Evolutionary conservation across 2,797 vertebrate species (phyloP), one percentile per base, ranked within the genome.

Genomic region (Hyperoplus lanceolatus): DNA sequence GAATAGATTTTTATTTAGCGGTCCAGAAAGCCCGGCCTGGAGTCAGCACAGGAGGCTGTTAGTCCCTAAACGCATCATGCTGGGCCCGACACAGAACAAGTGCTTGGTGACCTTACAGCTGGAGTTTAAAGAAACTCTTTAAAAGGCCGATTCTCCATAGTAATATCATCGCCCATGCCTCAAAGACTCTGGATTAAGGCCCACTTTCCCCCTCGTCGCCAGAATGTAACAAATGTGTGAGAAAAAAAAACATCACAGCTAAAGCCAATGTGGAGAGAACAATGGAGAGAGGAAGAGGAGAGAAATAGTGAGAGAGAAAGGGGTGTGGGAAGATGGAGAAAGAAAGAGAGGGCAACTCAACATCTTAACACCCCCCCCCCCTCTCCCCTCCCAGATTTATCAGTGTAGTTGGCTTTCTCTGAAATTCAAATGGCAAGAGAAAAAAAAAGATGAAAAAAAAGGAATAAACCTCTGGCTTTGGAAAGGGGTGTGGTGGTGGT

Each of bases 361-460:
- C 79, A 81, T 88, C 84, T 81, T 82, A 76, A 79, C 84, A 70
- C 75, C 67, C 59, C 43, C 65, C 50, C 11, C 61, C 46, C 46
- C 41, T 42, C 74, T 58, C 67, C 77, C 56, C 67, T 78, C 66
- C 75, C 79, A 91, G 82, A 91, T 89, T 85, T 89, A 90, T 94
- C 90, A 92, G 69, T 91, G 92, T 86, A 91, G 84, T 92, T 91
- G 91, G 85, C 89, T 94, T 93, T 94, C 91, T 95, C 90, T 94
- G 92, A 95, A 95, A 95, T 95, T 93, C 93, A 94, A 93, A 95
- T 95, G 89, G 80, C 81, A 91, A 90, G 81, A 85, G 73, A 43
- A 42, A 79, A 83, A 72, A 77, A 87, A 81, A 55, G 6, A 90
- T 82, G 70, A 87, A 81, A 85, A 86, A 83, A 68, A 78, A 82